Percentiles rank a stretch among this genome's conserved stretches.
Evolutionary conservation across 2,888 invertebrate species (phyloP).

Genomic region (Limnephilus lunatus): DNA sequence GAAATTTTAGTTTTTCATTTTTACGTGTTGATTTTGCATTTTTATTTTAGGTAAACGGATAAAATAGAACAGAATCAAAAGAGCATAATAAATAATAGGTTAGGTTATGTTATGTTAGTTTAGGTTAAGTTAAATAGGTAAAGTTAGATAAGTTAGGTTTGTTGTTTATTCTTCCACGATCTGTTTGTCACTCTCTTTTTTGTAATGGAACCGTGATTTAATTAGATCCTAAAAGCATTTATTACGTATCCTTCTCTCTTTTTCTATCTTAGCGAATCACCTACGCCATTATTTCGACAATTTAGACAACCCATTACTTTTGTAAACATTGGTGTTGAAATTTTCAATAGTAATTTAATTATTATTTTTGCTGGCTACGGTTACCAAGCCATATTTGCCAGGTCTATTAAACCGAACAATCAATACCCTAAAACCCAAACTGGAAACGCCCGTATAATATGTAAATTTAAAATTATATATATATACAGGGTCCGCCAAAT

Average conservation of each 20-base stretch:
- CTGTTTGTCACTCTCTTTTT: too few relatives aligned
- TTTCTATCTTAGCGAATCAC: background rate
- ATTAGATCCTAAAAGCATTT: background rate
- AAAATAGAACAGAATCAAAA: too few relatives aligned
- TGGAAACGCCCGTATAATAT: background rate
- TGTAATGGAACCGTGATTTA: background rate
- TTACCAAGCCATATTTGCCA: background rate
- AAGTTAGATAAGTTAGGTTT: too few relatives aligned
- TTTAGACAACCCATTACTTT: background rate
- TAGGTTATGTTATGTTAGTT: too few relatives aligned
- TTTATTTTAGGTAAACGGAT: too few relatives aligned
- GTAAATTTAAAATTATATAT: background rate
- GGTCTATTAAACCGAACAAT: background rate
- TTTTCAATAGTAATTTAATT: background rate
- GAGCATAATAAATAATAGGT: too few relatives aligned
- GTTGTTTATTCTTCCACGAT: too few relatives aligned
- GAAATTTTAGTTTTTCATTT: background rate
- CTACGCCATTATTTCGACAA: background rate
- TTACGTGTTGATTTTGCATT: background rate
- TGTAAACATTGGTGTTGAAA: background rate
- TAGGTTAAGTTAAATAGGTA: too few relatives aligned
- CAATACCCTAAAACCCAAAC: background rate
- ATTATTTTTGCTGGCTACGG: background rate
- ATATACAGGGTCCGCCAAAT: too few relatives aligned
- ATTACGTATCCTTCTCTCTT: background rate